phyloP scores from a whole-genome alignment of 1,140 invertebrate genomes.

The Tribolium madens region DNA sequence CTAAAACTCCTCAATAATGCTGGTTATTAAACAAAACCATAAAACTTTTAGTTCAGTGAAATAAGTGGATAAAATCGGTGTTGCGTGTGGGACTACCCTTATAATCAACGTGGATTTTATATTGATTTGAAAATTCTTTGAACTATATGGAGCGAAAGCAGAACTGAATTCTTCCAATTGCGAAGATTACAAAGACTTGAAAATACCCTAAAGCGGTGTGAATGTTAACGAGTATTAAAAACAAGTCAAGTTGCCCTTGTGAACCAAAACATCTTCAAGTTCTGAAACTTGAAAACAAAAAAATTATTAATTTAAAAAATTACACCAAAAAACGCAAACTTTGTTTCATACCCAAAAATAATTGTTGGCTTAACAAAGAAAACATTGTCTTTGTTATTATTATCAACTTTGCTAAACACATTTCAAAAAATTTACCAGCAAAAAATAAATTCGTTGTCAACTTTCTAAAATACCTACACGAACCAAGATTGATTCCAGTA shows the following conservation, averaged over 20 bases:
- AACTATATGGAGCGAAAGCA: conserved; percentile 16
- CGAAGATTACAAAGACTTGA: conserved; percentile 4
- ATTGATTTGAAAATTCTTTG: conserved; percentile 28
- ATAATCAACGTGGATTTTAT: conserved; percentile 32
- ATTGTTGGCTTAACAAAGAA: no score
- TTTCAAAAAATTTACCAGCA: no score
- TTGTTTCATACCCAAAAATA: no score
- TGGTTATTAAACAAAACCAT: conserved; percentile 13
- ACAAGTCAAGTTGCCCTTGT: not conserved
- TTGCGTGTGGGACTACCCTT: conserved; percentile 18
- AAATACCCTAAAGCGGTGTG: not conserved
- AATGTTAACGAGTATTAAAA: not conserved
- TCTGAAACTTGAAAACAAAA: no score
- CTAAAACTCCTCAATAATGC: not conserved
- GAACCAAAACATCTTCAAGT: not conserved
- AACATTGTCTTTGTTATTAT: no score
- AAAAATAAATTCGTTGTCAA: no score
- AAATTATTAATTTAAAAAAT: no score
- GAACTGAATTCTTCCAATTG: conserved; percentile 12
- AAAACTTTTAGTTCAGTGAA: conserved; percentile 24
- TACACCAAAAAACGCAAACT: no score
- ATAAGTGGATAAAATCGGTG: conserved; percentile 15
- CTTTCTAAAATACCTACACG: no score
- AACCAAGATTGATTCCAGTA: no score
- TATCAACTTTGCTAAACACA: no score